phyloP scores from a whole-genome alignment of 1,140 invertebrate genomes.

The Globodera rostochiensis region DNA sequence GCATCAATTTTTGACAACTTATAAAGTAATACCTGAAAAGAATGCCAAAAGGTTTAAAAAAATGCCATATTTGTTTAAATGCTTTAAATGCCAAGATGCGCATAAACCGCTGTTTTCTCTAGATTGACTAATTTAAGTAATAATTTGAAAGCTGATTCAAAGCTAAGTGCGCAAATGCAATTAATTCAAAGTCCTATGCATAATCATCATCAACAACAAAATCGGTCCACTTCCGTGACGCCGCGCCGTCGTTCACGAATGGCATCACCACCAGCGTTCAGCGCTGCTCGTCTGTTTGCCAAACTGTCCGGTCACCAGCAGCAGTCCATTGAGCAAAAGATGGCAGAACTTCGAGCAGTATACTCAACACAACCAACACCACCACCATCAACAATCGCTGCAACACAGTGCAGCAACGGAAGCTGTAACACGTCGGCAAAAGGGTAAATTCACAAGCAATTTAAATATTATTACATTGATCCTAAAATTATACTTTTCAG shows the following conservation, averaged over 20 bases:
- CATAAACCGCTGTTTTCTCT: too few relatives aligned
- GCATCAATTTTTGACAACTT: too few relatives aligned
- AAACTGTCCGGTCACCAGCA: conserved; percentile 14
- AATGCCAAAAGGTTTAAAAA: too few relatives aligned
- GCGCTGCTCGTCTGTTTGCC: conserved; percentile 11
- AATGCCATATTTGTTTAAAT: too few relatives aligned
- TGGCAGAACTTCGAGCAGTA: conserved; percentile 20
- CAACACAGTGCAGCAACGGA: not conserved
- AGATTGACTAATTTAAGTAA: too few relatives aligned
- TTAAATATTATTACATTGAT: too few relatives aligned
- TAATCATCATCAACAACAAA: not conserved
- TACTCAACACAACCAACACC: not conserved
- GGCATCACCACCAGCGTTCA: not conserved
- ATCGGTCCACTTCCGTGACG: not conserved
- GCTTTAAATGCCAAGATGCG: too few relatives aligned
- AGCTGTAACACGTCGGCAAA: conserved; percentile 1
- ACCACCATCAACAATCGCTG: not conserved
- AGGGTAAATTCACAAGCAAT: too few relatives aligned
- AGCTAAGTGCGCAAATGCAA: not conserved
- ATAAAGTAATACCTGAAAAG: too few relatives aligned
- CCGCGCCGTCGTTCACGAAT: not conserved
- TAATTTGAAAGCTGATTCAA: too few relatives aligned
- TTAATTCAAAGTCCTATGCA: not conserved
- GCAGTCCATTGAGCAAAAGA: conserved; percentile 20
- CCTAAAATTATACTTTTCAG: too few relatives aligned